A percentile compares a stretch with the other conserved stretches of the same genome.
phyloP scores from a whole-genome alignment of 2,888 invertebrate genomes.

The Melinopterus prodromus region DNA sequence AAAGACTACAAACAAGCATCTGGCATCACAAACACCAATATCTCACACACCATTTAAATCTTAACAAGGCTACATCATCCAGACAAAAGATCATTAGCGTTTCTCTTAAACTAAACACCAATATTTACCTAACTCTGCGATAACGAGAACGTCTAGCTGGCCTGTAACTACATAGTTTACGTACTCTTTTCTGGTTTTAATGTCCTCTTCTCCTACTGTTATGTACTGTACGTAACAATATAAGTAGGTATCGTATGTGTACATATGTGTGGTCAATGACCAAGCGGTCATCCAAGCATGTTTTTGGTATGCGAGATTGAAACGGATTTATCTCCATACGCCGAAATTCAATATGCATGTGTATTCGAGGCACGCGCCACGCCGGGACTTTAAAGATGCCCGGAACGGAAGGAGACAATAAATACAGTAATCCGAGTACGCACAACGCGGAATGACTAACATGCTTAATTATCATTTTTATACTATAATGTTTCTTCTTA shows the following conservation, averaged over 20 bases:
- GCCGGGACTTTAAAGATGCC: constrained; percentile 9
- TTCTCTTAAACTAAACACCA: neutral
- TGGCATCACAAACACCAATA: neutral
- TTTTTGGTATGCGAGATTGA: constrained; percentile 23
- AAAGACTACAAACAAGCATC: neutral
- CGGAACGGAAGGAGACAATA: constrained; percentile 14
- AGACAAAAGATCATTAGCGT: neutral
- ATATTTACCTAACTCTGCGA: neutral
- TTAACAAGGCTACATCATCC: neutral
- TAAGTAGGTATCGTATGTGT: neutral
- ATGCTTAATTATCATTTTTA: neutral
- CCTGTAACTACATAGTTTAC: neutral
- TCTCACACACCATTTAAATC: neutral
- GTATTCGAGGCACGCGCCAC: constrained; percentile 13
- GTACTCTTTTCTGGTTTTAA: neutral
- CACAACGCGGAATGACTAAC: neutral
- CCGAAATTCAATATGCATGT: constrained; percentile 22
- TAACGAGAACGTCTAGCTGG: neutral
- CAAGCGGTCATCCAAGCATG: constrained; percentile 4
- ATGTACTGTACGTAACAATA: neutral
- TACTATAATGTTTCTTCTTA: neutral
- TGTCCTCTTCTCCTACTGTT: neutral
- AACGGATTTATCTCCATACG: constrained; percentile 20
- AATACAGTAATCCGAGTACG: neutral
- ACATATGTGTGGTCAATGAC: constrained; percentile 14